A percentile compares a stretch with the other conserved stretches of the same genome.
Conservation (phyloP, 2,113 vertebrate species). For the Sylvilagus bachmani region DNA sequence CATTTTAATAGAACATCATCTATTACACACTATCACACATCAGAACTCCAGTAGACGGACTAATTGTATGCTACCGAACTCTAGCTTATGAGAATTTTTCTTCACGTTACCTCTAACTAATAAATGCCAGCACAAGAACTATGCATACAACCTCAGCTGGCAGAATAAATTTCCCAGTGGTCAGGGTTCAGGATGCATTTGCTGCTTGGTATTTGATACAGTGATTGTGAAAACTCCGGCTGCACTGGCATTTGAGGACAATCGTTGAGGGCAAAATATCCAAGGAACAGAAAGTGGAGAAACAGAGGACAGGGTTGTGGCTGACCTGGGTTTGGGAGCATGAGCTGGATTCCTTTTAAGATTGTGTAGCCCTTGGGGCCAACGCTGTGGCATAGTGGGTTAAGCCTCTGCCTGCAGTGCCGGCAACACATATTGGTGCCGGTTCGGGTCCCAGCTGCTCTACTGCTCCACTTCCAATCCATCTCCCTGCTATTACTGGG, state of each 20-base stretch:
- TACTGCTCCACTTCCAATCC: no score
- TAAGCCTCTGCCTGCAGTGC: no score
- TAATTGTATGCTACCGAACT: background rate
- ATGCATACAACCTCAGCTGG: background rate
- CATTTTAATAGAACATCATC: background rate
- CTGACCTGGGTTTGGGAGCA: no score
- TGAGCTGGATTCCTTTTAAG: no score
- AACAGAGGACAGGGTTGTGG: no score
- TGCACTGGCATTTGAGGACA: constrained; percentile 63
- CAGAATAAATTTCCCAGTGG: background rate
- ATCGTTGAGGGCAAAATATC: constrained; percentile 54
- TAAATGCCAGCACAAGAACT: constrained; percentile 35
- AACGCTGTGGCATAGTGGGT: no score
- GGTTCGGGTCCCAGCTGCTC: no score
- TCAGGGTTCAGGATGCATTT: constrained; percentile 10
- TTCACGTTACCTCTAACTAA: background rate
- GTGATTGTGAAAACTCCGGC: constrained; percentile 55
- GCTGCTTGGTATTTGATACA: constrained; percentile 34
- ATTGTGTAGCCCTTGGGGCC: no score
- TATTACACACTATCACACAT: background rate
- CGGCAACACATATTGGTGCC: no score
- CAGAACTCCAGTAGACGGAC: background rate
- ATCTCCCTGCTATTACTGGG: no score
- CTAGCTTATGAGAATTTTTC: background rate
- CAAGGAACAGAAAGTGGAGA: constrained; percentile 10